phyloP scores from a whole-genome alignment of 2,888 invertebrate genomes.

The Mythimna albipuncta region DNA sequence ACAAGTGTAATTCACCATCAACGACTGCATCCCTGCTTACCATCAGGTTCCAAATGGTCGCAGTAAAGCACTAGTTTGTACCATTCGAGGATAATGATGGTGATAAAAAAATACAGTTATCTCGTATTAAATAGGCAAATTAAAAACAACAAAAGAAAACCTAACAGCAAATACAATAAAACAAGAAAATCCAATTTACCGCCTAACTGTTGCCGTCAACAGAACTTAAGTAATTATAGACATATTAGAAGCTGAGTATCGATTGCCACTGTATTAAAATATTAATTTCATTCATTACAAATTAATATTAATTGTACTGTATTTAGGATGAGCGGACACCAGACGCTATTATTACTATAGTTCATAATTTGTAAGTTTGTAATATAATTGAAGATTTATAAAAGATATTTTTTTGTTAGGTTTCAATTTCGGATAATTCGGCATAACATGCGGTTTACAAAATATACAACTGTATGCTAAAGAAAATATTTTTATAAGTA shows the following conservation, averaged over 20 bases:
- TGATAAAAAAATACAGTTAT: constrained; percentile 1
- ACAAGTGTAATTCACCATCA: no score
- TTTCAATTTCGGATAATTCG: no score
- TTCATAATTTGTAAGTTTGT: not conserved
- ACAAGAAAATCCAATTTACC: constrained; percentile 23
- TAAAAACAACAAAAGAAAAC: not conserved
- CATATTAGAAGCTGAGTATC: constrained; percentile 47
- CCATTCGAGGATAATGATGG: no score
- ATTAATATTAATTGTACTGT: constrained; percentile 30
- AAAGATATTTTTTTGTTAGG: no score
- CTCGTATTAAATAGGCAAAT: not conserved
- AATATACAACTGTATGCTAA: no score
- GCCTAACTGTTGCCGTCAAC: constrained; percentile 27
- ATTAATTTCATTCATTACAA: constrained; percentile 66
- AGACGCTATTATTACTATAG: not conserved
- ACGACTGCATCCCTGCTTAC: no score
- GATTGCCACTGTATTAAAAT: constrained; percentile 68
- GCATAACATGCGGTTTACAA: no score
- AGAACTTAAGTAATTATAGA: constrained; percentile 54
- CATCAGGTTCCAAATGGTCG: no score
- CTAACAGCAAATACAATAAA: not conserved
- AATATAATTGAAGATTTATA: not conserved
- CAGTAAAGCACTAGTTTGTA: no score
- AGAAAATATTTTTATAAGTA: no score
- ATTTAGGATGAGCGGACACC: constrained; percentile 41